Conservation (phyloP, 2,888 invertebrate genomes). For the Agriotes lineatus region DNA sequence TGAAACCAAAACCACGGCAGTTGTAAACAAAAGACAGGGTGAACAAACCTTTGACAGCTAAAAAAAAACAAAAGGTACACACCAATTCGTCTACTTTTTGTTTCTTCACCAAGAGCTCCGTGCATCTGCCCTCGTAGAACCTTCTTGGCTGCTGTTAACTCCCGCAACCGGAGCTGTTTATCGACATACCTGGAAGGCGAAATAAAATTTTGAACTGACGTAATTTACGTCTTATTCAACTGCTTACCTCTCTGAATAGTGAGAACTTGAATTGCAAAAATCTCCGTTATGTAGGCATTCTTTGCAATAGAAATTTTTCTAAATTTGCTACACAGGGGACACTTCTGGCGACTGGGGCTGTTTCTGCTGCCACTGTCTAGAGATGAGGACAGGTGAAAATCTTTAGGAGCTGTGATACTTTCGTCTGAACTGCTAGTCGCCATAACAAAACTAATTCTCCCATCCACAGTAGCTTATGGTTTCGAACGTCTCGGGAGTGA, state of each 20-base stretch:
- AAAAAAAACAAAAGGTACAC: slow-evolving; percentile 44
- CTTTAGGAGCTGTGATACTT: slow-evolving; percentile 81
- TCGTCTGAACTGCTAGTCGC: slow-evolving; percentile 82
- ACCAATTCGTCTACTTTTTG: slow-evolving; percentile 65
- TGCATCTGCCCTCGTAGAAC: slow-evolving; percentile 70
- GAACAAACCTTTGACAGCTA: slow-evolving; percentile 48
- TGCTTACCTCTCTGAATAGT: slow-evolving; percentile 76
- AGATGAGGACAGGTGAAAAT: slow-evolving; percentile 80
- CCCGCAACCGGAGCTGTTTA: slow-evolving; percentile 72
- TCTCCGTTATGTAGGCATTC: slow-evolving; percentile 85
- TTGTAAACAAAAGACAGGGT: slow-evolving; percentile 44
- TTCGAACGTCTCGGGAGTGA: background rate
- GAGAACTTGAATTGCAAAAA: slow-evolving; percentile 80
- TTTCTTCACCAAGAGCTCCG: slow-evolving; percentile 67
- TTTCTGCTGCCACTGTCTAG: slow-evolving; percentile 68
- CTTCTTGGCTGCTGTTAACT: slow-evolving; percentile 70
- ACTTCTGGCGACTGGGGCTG: slow-evolving; percentile 69
- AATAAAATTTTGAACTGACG: slow-evolving; percentile 38
- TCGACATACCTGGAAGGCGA: slow-evolving; percentile 71
- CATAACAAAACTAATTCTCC: slow-evolving; percentile 65
- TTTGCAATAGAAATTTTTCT: slow-evolving; percentile 81
- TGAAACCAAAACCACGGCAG: no score
- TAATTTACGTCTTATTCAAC: slow-evolving; percentile 15
- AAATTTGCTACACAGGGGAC: slow-evolving; percentile 75
- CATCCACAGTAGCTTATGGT: background rate